Conservation (phyloP, 2,797 vertebrate genomes). For the Chaenodraco wilsoni region DNA sequence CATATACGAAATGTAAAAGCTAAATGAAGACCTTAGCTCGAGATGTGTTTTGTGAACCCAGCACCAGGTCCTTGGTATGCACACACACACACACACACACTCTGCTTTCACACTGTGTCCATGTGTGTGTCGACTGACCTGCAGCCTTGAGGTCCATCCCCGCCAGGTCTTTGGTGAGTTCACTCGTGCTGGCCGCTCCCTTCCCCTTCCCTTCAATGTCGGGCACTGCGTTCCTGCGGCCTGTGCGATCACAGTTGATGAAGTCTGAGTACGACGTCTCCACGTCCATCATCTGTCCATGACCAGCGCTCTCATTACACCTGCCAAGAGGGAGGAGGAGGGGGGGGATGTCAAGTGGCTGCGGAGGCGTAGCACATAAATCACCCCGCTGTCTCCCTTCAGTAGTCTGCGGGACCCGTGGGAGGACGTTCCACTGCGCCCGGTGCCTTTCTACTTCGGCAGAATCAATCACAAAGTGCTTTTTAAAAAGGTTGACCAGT, state of each 20-base stretch:
- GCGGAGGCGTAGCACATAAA: slow-evolving; percentile 33
- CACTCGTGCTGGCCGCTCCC: slow-evolving; percentile 81
- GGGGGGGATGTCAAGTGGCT: slow-evolving; percentile 29
- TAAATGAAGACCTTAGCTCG: neutral
- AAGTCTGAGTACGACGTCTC: slow-evolving; percentile 96
- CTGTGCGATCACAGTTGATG: slow-evolving; percentile 94
- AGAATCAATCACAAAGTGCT: slow-evolving; percentile 2
- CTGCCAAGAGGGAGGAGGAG: slow-evolving; percentile 59
- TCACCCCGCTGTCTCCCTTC: slow-evolving; percentile 22
- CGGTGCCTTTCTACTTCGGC: slow-evolving; percentile 27
- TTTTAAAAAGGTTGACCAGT: slow-evolving; percentile 5
- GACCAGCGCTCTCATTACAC: slow-evolving; percentile 85
- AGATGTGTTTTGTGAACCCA: neutral
- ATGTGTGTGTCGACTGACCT: slow-evolving; percentile 67
- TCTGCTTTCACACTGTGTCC: neutral
- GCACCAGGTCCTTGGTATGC: too few species aligned
- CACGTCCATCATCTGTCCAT: slow-evolving; percentile 94
- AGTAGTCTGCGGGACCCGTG: slow-evolving; percentile 6
- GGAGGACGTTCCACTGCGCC: slow-evolving; percentile 4
- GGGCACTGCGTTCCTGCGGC: slow-evolving; percentile 95
- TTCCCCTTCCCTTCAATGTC: slow-evolving; percentile 88
- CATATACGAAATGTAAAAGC: neutral
- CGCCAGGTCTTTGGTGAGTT: slow-evolving; percentile 88
- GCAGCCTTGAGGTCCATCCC: slow-evolving; percentile 85
- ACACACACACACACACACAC: too few species aligned